Base-by-base conservation (phyloP, 2,797 vertebrate species). In the Urocyon cinereoargenteus region DNA sequence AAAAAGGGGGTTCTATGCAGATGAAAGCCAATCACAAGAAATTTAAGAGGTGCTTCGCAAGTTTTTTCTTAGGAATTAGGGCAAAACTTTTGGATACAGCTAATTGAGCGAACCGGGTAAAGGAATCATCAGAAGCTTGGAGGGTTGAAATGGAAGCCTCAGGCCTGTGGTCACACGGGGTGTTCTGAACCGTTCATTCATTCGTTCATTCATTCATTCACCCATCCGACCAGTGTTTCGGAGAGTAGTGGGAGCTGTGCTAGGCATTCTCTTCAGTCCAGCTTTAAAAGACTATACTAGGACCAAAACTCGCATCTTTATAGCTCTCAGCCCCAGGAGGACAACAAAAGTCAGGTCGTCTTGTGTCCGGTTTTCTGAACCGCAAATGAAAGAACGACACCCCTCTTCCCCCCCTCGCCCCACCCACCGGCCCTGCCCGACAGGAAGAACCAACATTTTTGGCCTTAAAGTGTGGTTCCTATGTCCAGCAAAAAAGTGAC, bases 1-100 rank as follows among this genome's bases (percentile, higher is more conserved):
- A 70, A 97, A 98, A 98, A 98, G 68, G 96, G 96, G 97, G 97
- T 98, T 98, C 98, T 96, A 98, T 98, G 98, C 98, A 98, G 98
- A 98, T 98, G 98, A 98, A 93, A 97, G 97, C 97, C 98, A 98
- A 98, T 98, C 98, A 98, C 98, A 98, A 98, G 98, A 98, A 98
- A 98, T 97, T 98, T 96, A 97, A 97, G 98, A 98, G 95, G 97
- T 98, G 90, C 90, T 98, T 95, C 98, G 79, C 93, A 97, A 97
- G 97, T 97, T 98, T 94, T 98, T 97, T 45, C 40, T 97, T 91
- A 98, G 97, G 53, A 92, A 96, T 85, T 93, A 97, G 97, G 97
- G 94, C 93, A 98, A 98, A 97, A 97, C 96, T 96, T 96, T 28
- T 64, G 64, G 96, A 97, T 97, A 96, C 89, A 97, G 96, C 97